Evolutionary conservation across 2,797 vertebrate species (phyloP), one percentile per base, ranked within the genome.

Genomic region (Eupleurogrammus muticus): DNA sequence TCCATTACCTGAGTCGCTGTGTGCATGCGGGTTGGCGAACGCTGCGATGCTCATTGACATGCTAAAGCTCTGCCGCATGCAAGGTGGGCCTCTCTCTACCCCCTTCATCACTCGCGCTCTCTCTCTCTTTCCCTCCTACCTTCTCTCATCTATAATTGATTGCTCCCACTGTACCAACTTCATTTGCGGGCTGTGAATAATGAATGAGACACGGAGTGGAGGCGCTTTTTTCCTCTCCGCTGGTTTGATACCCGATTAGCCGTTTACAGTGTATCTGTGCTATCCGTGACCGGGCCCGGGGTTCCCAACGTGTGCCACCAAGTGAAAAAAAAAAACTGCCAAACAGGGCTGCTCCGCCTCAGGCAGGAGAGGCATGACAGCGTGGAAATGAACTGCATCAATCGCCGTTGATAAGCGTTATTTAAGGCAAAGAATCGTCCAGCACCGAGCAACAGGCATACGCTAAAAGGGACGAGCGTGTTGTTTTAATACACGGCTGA

Each of bases 141-240:
- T 85, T 87, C 85, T 78, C 90, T 92, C 92, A 94, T 94, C 67
- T 89, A 94, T 94, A 94, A 93, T 93, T 93, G 90, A 94, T 90
- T 73, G 85, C 87, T 93, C 90, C 91, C 90, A 91, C 91, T 90
- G 85, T 92, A 91, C 88, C 86, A 90, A 93, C 90, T 94, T 93
- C 87, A 93, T 94, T 93, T 93, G 92, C 90, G 81, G 77, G 65
- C 77, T 71, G 87, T 94, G 89, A 94, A 93, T 93, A 92, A 94
- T 93, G 88, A 91, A 94, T 94, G 91, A 93, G 91, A 91, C 88
- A 91, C 75, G 63, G 82, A 90, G 81, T 86, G 87, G 84, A 88
- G 87, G 86, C 51, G 36, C 81, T 86, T 91, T 89, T n/a, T 89
- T 86, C 80, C 82, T 81, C 87, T 88, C 80, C 47, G 51, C 82